Conservation (phyloP, 2,888 invertebrate species). For the Ommatoiulus sabulosus region DNA sequence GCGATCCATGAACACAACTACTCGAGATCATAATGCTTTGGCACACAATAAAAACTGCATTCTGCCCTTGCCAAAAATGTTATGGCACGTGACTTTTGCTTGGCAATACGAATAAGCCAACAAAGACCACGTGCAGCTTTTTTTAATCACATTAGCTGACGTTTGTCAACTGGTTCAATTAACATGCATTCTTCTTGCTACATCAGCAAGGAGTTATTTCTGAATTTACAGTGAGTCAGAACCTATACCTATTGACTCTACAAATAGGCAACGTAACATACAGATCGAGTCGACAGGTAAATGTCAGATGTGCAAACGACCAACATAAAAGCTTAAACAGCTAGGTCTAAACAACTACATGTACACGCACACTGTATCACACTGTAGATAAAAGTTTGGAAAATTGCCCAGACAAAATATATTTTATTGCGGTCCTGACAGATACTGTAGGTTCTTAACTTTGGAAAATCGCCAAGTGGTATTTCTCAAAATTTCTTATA, state of each 20-base stretch:
- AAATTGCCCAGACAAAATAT: slow-evolving; percentile 3
- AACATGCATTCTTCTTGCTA: neutral
- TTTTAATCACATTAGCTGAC: neutral
- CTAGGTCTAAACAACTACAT: no score
- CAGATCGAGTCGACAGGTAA: neutral
- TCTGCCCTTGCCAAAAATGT: slow-evolving; percentile 7
- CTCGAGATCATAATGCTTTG: neutral
- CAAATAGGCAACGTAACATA: neutral
- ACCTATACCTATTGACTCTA: neutral
- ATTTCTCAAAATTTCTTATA: neutral
- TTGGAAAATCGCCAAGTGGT: neutral
- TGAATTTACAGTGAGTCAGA: neutral
- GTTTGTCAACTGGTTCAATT: slow-evolving; percentile 1
- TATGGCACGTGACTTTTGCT: neutral
- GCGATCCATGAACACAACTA: neutral
- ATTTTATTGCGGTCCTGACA: slow-evolving; percentile 23
- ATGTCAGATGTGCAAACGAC: neutral
- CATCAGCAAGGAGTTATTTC: slow-evolving; percentile 1
- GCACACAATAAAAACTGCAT: neutral
- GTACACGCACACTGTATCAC: neutral
- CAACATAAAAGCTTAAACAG: neutral
- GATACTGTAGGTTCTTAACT: neutral
- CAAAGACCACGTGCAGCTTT: neutral
- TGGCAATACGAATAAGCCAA: neutral
- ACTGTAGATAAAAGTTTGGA: neutral